These are phyloP conservation scores for Tenthredo amoena DNA, from an alignment of 2,888 invertebrate species.

Conservation along the genomic window DNA sequence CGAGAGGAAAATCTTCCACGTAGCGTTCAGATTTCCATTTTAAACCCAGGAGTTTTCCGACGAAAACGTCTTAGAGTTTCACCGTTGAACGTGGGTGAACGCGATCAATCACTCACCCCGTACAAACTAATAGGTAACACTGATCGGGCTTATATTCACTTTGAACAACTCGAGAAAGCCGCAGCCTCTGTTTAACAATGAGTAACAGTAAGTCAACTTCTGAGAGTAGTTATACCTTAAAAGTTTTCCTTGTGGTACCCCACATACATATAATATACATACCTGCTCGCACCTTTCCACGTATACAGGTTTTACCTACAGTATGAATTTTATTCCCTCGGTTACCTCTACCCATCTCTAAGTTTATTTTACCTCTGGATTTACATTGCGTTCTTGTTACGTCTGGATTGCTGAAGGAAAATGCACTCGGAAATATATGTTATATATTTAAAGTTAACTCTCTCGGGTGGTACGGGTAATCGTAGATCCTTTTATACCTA, in stretches of 20 bases:
- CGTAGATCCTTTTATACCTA: background rate
- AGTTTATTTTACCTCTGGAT: background rate
- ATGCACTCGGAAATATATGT: background rate
- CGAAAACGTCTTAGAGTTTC: conserved; percentile 6
- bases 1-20: background rate
- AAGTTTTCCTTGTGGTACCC: background rate
- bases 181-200: background rate
- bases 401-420: conserved; percentile 8
- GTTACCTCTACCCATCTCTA: background rate
- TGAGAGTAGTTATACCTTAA: background rate
- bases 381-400: conserved; percentile 3
- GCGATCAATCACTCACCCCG: conserved; percentile 35
- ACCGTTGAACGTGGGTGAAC: conserved; percentile 19
- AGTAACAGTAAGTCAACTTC: conserved; percentile 12
- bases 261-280: background rate
- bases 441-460: conserved; percentile 21
- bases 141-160: conserved; percentile 32
- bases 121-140: conserved; percentile 35
- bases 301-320: background rate
- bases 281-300: background rate
- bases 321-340: background rate
- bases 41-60: conserved; percentile 19
- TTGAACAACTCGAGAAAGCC: conserved; percentile 8
- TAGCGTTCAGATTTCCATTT: conserved; percentile 25
- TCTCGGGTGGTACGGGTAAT: background rate